phyloP scores from a whole-genome alignment of 2,888 invertebrate genomes.

The Ophioninae sp. region DNA sequence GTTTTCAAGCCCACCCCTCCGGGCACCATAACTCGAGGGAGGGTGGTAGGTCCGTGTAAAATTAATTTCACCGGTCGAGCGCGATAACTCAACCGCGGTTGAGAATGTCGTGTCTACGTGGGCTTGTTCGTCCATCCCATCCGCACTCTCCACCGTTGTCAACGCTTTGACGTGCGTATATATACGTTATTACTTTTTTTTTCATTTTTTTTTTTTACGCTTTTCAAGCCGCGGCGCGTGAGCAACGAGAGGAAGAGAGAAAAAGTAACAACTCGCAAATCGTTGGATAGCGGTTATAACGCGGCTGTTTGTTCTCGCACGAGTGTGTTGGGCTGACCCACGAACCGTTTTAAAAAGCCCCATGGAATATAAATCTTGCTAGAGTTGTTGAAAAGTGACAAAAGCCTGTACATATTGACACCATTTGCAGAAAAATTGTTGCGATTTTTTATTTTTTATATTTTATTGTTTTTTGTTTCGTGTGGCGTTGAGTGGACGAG shows the following conservation, averaged over 20 bases:
- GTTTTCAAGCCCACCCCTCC: slow-evolving; percentile 45
- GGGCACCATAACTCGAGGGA: slow-evolving; percentile 17
- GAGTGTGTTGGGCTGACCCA: slow-evolving; percentile 23
- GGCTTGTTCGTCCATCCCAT: slow-evolving; percentile 37
- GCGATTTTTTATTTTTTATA: not conserved
- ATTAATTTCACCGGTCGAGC: slow-evolving; percentile 71
- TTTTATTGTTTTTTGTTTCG: not conserved
- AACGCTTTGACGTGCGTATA: slow-evolving; percentile 71
- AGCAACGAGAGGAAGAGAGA: slow-evolving; percentile 23
- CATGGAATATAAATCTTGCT: not conserved
- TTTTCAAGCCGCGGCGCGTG: slow-evolving; percentile 10
- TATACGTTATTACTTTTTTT: slow-evolving; percentile 47
- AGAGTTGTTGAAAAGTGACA: not conserved
- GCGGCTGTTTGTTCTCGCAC: slow-evolving; percentile 6
- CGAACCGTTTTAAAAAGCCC: slow-evolving; percentile 31
- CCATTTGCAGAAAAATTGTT: not conserved
- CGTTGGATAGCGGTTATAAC: slow-evolving; percentile 18
- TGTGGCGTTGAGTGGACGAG: not conserved
- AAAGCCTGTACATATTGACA: not conserved
- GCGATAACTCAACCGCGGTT: slow-evolving; percentile 71
- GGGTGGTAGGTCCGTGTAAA: slow-evolving; percentile 58
- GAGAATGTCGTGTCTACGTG: slow-evolving; percentile 48
- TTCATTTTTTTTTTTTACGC: slow-evolving; percentile 37
- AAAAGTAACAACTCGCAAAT: slow-evolving; percentile 20
- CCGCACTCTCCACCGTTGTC: slow-evolving; percentile 63